A percentile compares a stretch with the other conserved stretches of the same genome.
These are phyloP conservation scores for Lagodon rhomboides DNA, from an alignment of 2,797 vertebrate species.

Conservation along the genomic window DNA sequence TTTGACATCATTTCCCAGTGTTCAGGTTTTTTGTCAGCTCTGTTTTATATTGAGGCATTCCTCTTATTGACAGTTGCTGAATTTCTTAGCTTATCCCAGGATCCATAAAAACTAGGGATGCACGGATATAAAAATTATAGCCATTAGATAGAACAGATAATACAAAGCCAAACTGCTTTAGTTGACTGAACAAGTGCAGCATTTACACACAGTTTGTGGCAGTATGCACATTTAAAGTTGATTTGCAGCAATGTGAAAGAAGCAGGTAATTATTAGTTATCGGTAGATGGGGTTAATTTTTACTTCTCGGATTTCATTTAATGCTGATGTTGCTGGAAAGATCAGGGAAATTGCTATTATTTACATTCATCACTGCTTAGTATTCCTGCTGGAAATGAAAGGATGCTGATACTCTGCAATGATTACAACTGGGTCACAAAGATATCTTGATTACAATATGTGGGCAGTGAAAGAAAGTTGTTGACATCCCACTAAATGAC, in stretches of 20 bases:
- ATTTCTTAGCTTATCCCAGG: not conserved
- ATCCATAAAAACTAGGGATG: no score
- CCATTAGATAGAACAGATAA: no score
- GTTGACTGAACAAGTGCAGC: no score
- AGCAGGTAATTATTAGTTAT: no score
- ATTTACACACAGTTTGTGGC: no score
- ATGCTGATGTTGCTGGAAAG: not conserved
- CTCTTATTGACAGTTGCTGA: not conserved
- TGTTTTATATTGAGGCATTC: not conserved
- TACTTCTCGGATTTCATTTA: not conserved
- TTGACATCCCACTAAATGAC: not conserved
- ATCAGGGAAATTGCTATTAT: not conserved
- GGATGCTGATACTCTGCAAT: not conserved
- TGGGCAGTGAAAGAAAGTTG: not conserved
- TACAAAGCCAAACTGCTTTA: no score
- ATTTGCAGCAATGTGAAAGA: no score
- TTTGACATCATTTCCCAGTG: not conserved
- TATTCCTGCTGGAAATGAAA: not conserved
- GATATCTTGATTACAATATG: not conserved
- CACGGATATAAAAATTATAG: no score
- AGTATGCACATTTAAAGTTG: no score
- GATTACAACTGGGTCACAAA: not conserved
- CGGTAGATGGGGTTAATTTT: not conserved
- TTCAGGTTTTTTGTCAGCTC: not conserved
- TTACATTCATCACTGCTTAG: not conserved